Base-by-base conservation (phyloP, 92 coral and sea anemone species). In the Epizoanthus illoricatus region DNA sequence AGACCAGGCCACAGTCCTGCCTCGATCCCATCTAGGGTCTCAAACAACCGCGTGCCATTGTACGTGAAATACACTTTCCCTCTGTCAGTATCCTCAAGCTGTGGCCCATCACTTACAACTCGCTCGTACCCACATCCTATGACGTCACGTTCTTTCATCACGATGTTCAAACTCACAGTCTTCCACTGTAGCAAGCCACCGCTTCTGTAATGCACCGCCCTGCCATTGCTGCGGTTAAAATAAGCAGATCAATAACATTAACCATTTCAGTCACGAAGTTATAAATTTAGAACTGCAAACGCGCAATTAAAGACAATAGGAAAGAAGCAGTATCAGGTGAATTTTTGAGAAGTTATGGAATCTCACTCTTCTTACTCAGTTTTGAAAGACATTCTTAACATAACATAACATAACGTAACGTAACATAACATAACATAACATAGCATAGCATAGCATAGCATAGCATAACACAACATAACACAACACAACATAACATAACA, bases 61-160 rank as follows among this genome's bases (percentile, higher is more conserved):
- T 87, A 91, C 70, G 99, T 96, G 80, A 96, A 96, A 85, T 91
- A 96, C 23, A 89, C 96, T 65, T 80, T 76, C 57, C 94, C 98
- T 36, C 67, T 79, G 47, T 74, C 93, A 13, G 81, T 65, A 42
- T 90, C 92, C 23, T 89, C 94, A 58, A 73, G 60, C 33, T 49
- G 19, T 57, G 71, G 65, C 12, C 80, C 66, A 24, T 52, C 78
- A 15, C 58, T 41, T 19, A 4, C 81, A 17, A 80, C 76, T 57
- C 91, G 85, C 65, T 89, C 90, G 84, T 90, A 96, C 40, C 99
- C 97, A 80, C 99, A 96, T 17, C 99, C 99, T 41, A 96, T 84
- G 73, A 96, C 93, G 90, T 96, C 95, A 12, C 65, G 84, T 18
- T 85, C 87, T 65, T 89, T 86, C 88, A 96, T 85, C 56, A 80